These are phyloP conservation scores for Bombus pascuorum DNA, from an alignment of 1,140 invertebrate genomes.

Conservation along the genomic window DNA sequence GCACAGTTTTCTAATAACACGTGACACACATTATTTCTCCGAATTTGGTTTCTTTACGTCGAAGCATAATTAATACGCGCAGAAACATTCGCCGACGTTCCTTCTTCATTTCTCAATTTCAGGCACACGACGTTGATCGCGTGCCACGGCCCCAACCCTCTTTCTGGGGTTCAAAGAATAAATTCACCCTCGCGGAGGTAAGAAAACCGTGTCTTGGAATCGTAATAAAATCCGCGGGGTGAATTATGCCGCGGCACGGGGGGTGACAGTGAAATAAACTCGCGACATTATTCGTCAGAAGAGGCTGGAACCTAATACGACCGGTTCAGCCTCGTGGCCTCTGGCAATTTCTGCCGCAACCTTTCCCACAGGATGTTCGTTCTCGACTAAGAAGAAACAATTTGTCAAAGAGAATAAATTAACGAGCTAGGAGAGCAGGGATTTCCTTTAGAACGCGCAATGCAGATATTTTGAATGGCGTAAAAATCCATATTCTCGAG, in stretches of 20 bases:
- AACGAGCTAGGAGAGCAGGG: neutral
- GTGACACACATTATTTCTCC: neutral
- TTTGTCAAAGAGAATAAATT: conserved; percentile 68
- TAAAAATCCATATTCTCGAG: neutral
- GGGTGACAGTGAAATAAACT: conserved; percentile 42
- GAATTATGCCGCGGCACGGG: conserved; percentile 32
- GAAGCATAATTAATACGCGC: neutral
- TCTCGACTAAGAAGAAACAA: conserved; percentile 56
- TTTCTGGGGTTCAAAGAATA: neutral
- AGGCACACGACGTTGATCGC: conserved; percentile 20
- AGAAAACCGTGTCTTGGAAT: conserved; percentile 29
- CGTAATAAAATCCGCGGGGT: conserved; percentile 49
- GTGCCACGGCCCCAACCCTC: conserved; percentile 7
- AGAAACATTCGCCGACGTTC: neutral
- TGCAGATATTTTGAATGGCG: neutral
- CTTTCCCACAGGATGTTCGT: conserved; percentile 21
- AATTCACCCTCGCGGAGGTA: conserved; percentile 26
- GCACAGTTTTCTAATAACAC: too few species aligned
- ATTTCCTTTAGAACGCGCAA: neutral
- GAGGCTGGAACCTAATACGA: conserved; percentile 53
- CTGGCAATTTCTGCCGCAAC: conserved; percentile 40
- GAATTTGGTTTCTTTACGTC: neutral
- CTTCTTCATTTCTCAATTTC: neutral
- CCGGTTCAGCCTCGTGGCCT: conserved; percentile 5
- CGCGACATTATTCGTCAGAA: conserved; percentile 43